These are phyloP conservation scores for Galerucella calmariensis DNA, from an alignment of 2,888 invertebrate species.

Conservation along the genomic window DNA sequence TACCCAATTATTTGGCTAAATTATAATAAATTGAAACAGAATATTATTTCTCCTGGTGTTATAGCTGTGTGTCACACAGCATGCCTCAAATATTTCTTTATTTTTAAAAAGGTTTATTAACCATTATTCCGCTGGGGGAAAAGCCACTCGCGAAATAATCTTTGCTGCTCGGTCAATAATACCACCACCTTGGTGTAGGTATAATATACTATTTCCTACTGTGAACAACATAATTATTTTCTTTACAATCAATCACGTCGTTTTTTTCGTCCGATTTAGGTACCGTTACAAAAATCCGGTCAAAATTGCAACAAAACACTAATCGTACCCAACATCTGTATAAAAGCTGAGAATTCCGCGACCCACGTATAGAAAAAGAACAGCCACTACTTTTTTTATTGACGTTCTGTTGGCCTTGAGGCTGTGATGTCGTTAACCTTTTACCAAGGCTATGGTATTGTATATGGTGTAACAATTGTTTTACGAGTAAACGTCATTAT, in stretches of 20 bases:
- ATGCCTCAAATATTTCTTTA: too few relatives aligned
- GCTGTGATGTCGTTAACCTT: constrained; percentile 27
- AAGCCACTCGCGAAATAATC: too few relatives aligned
- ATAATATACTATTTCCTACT: too few relatives aligned
- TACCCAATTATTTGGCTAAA: too few relatives aligned
- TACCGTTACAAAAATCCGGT: constrained; percentile 20
- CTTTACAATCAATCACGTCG: constrained; percentile 3
- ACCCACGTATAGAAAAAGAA: constrained; percentile 11
- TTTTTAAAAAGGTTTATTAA: too few relatives aligned
- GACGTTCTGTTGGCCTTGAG: constrained; percentile 24
- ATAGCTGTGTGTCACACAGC: too few relatives aligned
- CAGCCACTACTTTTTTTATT: neutral
- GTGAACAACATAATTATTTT: neutral
- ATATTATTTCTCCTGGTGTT: too few relatives aligned
- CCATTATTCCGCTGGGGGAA: too few relatives aligned
- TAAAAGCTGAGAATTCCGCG: constrained; percentile 17
- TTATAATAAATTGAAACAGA: too few relatives aligned
- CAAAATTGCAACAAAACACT: constrained; percentile 19
- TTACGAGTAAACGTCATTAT: neutral
- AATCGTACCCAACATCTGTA: neutral
- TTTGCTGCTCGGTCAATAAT: too few relatives aligned
- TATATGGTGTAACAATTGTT: constrained; percentile 18
- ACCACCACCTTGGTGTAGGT: too few relatives aligned
- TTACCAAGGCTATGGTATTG: constrained; percentile 3
- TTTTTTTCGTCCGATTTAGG: neutral